Base-by-base conservation (phyloP, 2,888 invertebrate genomes). In the Dynastes tityus region DNA sequence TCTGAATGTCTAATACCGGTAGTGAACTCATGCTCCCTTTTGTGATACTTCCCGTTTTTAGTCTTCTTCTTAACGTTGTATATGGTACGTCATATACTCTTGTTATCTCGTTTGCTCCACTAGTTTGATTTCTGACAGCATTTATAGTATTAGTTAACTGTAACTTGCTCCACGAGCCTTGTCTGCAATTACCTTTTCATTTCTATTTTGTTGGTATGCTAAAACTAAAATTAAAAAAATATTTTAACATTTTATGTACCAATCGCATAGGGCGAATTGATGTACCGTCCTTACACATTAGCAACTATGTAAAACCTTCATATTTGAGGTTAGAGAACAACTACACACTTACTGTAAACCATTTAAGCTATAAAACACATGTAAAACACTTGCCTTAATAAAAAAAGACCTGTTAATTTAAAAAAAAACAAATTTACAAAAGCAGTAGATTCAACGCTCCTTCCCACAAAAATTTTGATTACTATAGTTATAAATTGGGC, bases 81-180 rank as follows among this genome's bases (percentile, higher is more conserved):
- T 9, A 16, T 53, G 53, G n/a, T 53, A 53, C 11, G 9, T 53
- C 11, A 53, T 53, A 53, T 53, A 53, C 53, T 53, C 53, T 53
- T 53, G 53, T 9, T 8, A 9, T 9, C 4, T 53, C 53, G 37
- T 37, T 37, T 53, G 9, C 11, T 53, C 16, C 53, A 53, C 4
- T 53, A 53, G 4, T 53, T 53, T 53, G 53, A 53, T 53, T 53
- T 53, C 11, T 53, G 53, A 53, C 53, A 3, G 53, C 53, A 53
- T 53, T 53, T 53, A 53, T 13, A 0, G 53, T 9, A n/a, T 53
- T 53, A 53, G 11, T 53, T 53, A 53, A 53, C 53, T 13, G 53
- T 2, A 53, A 53, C 53, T 53, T 1, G 53, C 0, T 53, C 53
- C 53, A 53, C 16, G 16, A 53, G 6, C 53, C 11, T 3, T 9